A percentile compares a stretch with the other conserved stretches of the same genome.
Conservation (phyloP, 2,797 vertebrate genomes). For the Poeciliopsis turneri region DNA sequence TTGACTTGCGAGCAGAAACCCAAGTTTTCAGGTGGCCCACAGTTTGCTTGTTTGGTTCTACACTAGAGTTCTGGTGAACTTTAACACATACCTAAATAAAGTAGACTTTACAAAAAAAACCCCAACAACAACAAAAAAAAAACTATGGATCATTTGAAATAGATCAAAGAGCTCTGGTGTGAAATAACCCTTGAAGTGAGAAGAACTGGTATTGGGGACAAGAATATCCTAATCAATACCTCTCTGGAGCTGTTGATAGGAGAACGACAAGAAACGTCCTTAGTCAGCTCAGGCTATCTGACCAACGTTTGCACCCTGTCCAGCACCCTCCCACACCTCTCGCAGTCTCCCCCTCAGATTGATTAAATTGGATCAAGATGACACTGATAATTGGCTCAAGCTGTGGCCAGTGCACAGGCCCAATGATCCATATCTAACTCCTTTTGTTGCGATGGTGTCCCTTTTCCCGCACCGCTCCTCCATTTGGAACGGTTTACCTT, state of each 20-base stretch:
- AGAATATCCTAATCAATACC: not conserved
- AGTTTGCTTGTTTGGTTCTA: not conserved
- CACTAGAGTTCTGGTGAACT: not conserved
- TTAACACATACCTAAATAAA: not conserved
- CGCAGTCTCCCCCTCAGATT: conserved; percentile 78
- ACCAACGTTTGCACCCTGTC: conserved; percentile 91
- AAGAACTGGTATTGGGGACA: not conserved
- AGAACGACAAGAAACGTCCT: conserved; percentile 53
- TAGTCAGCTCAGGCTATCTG: conserved; percentile 90
- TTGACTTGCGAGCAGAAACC: not conserved
- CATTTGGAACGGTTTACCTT: conserved; percentile 98
- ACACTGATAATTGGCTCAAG: conserved; percentile 99
- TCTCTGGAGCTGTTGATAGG: conserved; percentile 4
- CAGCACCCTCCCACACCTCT: conserved; percentile 56
- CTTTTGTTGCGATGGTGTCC: conserved; percentile 88
- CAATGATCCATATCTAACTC: conserved; percentile 96
- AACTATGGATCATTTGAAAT: not conserved
- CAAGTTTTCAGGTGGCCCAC: not conserved
- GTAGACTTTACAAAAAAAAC: not conserved
- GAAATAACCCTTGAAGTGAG: not conserved
- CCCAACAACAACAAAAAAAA: not conserved
- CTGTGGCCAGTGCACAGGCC: conserved; percentile 88
- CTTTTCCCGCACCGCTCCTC: conserved; percentile 91
- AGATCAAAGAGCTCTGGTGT: not conserved
- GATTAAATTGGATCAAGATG: conserved; percentile 99